These are phyloP conservation scores for Oreochromis aureus DNA, from an alignment of 2,113 vertebrate genomes.

Conservation along the genomic window DNA sequence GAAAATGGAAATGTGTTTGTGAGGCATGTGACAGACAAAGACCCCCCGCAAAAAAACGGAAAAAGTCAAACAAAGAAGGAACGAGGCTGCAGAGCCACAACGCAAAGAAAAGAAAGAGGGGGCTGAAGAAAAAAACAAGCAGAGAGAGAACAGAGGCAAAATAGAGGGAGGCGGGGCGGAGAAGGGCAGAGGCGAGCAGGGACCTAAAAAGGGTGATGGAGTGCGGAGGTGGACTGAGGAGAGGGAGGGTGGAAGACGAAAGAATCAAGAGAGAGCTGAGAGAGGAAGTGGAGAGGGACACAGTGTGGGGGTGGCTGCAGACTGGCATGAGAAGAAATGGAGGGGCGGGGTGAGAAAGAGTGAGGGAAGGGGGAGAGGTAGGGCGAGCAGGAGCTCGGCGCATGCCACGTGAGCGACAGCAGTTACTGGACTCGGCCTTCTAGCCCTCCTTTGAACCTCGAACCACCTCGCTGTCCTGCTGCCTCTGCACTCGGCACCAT, in stretches of 20 bases:
- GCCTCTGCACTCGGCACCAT: not conserved
- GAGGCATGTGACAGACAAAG: not conserved
- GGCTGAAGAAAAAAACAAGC: not conserved
- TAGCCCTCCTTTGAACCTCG: not conserved
- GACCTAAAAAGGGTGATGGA: not conserved
- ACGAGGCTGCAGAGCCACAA: not conserved
- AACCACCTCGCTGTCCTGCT: constrained; percentile 1
- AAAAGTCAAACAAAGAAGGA: constrained; percentile 3
- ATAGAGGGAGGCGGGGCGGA: not conserved
- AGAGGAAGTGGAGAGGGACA: not conserved
- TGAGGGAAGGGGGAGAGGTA: not conserved
- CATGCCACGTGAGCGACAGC: not conserved
- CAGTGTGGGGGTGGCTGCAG: not conserved
- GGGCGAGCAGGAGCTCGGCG: not conserved
- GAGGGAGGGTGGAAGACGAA: not conserved
- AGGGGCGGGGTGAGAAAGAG: not conserved
- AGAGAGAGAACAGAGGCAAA: not conserved
- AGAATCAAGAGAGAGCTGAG: not conserved
- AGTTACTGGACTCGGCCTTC: not conserved
- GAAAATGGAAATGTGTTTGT: not conserved
- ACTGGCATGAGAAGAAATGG: not conserved
- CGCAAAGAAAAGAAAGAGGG: not conserved
- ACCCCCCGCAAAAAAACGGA: not conserved
- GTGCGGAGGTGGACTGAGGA: not conserved
- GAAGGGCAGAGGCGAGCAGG: not conserved